These are phyloP conservation scores for Zootermopsis nevadensis DNA, from an alignment of 2,888 invertebrate genomes.

Conservation along the genomic window DNA sequence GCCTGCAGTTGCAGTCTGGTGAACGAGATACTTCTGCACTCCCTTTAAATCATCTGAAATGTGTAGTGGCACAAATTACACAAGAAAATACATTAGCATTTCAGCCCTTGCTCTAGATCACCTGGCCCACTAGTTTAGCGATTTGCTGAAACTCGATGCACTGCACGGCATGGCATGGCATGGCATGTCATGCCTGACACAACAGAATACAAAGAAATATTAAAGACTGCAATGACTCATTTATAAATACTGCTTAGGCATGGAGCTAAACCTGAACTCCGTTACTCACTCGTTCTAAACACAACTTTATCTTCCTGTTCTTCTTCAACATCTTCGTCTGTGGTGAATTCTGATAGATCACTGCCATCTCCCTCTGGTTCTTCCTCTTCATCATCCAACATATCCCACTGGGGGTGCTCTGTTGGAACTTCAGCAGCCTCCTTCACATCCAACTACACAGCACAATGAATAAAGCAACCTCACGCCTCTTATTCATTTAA, in stretches of 20 bases:
- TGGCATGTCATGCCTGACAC: not conserved
- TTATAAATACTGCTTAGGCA: not conserved
- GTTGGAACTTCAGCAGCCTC: conserved; percentile 92
- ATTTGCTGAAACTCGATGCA: not conserved
- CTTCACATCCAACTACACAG: conserved; percentile 87
- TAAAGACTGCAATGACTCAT: not conserved
- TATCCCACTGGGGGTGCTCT: conserved; percentile 98
- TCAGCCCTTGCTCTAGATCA: not conserved
- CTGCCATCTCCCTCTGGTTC: conserved; percentile 69
- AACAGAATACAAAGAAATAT: not conserved
- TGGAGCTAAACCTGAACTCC: too few species aligned
- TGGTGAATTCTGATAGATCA: conserved; percentile 75
- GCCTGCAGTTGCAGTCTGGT: not conserved
- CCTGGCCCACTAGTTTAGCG: not conserved
- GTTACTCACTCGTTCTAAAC: not conserved
- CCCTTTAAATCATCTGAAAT: not conserved
- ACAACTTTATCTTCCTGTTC: conserved; percentile 57
- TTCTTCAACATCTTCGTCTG: conserved; percentile 75
- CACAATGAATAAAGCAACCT: conserved; percentile 44
- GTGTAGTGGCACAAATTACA: not conserved
- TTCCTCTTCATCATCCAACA: conserved; percentile 91
- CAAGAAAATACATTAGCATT: not conserved
- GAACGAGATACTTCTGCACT: not conserved
- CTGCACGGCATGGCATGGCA: not conserved
- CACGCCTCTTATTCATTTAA: not conserved